phyloP scores from a whole-genome alignment of 1,140 invertebrate genomes.

The Agrypnia vestita region DNA sequence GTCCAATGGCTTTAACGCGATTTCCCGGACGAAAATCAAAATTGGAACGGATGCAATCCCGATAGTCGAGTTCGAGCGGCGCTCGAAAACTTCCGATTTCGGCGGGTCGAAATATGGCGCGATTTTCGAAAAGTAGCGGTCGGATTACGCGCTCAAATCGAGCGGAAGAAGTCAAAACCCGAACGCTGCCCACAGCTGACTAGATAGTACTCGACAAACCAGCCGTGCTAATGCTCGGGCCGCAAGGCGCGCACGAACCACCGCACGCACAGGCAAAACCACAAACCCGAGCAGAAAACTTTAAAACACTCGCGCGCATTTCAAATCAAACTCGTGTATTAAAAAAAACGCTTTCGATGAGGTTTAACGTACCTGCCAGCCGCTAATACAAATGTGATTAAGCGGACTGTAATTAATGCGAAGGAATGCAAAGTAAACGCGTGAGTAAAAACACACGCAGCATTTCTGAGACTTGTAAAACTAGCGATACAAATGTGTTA shows the following conservation, averaged over 20 bases:
- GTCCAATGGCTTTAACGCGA: background rate
- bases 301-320: background rate
- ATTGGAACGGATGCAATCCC: slow-evolving; percentile 29
- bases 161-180: slow-evolving; percentile 41
- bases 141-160: slow-evolving; percentile 21
- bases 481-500: background rate
- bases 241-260: background rate
- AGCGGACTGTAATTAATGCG: background rate
- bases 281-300: background rate
- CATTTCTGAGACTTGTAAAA: background rate
- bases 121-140: slow-evolving; percentile 35
- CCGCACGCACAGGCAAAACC: background rate
- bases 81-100: slow-evolving; percentile 21
- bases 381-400: background rate
- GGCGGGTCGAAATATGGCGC: slow-evolving; percentile 32
- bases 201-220: slow-evolving; percentile 34
- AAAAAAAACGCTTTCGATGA: background rate
- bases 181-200: slow-evolving; percentile 37
- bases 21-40: slow-evolving; percentile 10
- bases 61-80: slow-evolving; percentile 25
- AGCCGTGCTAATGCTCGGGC: slow-evolving; percentile 17
- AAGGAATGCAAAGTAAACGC: background rate
- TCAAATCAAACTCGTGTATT: background rate
- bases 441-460: background rate
- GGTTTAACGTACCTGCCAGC: background rate